phyloP scores from a whole-genome alignment of 2,888 invertebrate genomes.

The Andrena chrysosceles region DNA sequence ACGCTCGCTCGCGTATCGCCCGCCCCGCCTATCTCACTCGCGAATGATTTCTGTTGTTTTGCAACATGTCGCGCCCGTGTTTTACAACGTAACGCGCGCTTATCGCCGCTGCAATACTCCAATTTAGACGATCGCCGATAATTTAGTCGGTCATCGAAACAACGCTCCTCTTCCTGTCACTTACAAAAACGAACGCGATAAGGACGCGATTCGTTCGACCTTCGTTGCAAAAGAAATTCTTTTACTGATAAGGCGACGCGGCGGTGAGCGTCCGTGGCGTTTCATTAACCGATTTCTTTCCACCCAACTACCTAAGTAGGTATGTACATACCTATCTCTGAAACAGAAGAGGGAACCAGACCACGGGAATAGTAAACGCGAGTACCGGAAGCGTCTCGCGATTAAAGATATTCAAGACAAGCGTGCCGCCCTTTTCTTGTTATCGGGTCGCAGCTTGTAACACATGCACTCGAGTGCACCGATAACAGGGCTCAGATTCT shows the following conservation, averaged over 20 bases:
- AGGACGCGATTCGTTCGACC: conserved; percentile 17
- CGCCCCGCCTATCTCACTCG: conserved; percentile 25
- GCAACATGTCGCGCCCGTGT: conserved; percentile 24
- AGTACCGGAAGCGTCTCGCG: neutral
- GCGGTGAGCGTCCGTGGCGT: no score
- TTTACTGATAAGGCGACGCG: neutral
- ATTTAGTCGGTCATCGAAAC: conserved; percentile 48
- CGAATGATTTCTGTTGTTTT: conserved; percentile 30
- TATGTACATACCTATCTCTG: neutral
- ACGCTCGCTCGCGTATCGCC: conserved; percentile 34
- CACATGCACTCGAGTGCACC: conserved; percentile 24
- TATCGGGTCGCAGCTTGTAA: conserved; percentile 35
- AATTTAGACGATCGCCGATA: conserved; percentile 49
- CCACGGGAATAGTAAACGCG: neutral
- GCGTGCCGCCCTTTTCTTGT: conserved; percentile 3
- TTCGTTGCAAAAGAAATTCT: conserved; percentile 11
- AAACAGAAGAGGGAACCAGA: neutral
- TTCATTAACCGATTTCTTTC: neutral
- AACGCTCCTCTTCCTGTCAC: neutral
- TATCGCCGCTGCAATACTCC: conserved; percentile 49
- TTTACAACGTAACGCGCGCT: conserved; percentile 37
- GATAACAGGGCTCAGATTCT: conserved; percentile 66
- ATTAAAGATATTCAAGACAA: conserved; percentile 16
- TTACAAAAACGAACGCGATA: conserved; percentile 16
- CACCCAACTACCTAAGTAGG: neutral